A percentile compares a stretch with the other conserved stretches of the same genome.
phyloP scores from a whole-genome alignment of 1,140 invertebrate species.

The Aphelinus certus region DNA sequence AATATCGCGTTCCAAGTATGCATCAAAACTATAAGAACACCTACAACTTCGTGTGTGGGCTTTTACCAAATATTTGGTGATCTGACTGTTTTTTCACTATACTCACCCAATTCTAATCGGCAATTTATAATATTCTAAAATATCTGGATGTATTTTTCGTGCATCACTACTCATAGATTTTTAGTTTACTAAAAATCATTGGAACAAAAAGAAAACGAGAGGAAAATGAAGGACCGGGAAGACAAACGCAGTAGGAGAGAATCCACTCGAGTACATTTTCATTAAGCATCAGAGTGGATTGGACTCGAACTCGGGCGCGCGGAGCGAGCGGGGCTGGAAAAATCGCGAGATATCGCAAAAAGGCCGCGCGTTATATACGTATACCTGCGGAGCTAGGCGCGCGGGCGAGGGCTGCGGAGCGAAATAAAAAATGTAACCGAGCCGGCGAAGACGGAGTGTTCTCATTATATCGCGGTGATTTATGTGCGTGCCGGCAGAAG shows the following conservation, averaged over 20 bases:
- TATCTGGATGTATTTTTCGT: too few relatives aligned
- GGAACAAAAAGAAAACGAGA: background rate
- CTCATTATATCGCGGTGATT: constrained; percentile 65
- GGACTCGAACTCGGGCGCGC: background rate
- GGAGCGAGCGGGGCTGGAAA: background rate
- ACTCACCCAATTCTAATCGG: too few relatives aligned
- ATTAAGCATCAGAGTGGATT: constrained; percentile 21
- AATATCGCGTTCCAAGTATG: too few relatives aligned
- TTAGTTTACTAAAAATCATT: too few relatives aligned
- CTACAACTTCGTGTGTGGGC: too few relatives aligned
- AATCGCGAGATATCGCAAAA: constrained; percentile 15
- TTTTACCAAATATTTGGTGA: too few relatives aligned
- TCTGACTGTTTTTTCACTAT: too few relatives aligned
- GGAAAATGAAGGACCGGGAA: background rate
- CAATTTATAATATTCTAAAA: too few relatives aligned
- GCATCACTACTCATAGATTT: too few relatives aligned
- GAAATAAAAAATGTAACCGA: constrained; percentile 42
- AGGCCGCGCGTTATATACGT: background rate
- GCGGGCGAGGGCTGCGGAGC: constrained; percentile 14
- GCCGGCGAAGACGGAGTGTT: constrained; percentile 63
- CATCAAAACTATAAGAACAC: too few relatives aligned
- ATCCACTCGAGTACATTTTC: background rate
- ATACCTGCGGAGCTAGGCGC: constrained; percentile 18
- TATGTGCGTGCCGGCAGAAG: constrained; percentile 60
- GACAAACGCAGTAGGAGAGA: background rate